These are phyloP conservation scores for Periplaneta americana DNA, from an alignment of 1,140 invertebrate species.

Conservation along the genomic window DNA sequence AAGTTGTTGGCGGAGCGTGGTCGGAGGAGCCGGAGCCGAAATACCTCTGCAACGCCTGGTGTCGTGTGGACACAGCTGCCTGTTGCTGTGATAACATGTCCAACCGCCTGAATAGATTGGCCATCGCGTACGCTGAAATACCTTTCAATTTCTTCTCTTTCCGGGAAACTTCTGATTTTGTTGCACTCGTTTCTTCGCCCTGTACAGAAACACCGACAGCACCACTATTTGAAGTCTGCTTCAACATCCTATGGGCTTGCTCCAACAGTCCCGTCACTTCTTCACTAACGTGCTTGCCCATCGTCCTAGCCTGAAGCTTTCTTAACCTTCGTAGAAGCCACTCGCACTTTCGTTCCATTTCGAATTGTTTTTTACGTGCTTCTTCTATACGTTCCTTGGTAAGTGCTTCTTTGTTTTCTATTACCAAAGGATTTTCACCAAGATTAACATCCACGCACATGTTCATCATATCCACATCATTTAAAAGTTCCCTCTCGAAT, in stretches of 20 bases:
- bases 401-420: slow-evolving; percentile 29
- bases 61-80: slow-evolving; percentile 23
- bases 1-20: slow-evolving; percentile 25
- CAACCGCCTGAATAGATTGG: slow-evolving; percentile 47
- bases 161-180: slow-evolving; percentile 34
- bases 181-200: slow-evolving; percentile 11
- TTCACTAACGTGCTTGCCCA: slow-evolving; percentile 68
- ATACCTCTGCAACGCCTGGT: slow-evolving; percentile 37
- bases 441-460: slow-evolving; percentile 48
- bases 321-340: slow-evolving; percentile 64
- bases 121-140: slow-evolving; percentile 46
- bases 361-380: slow-evolving; percentile 45
- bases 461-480: slow-evolving; percentile 50
- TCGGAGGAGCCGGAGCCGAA: slow-evolving; percentile 56
- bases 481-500: slow-evolving; percentile 50
- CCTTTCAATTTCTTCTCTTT: slow-evolving; percentile 39
- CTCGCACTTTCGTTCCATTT: slow-evolving; percentile 58
- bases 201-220: slow-evolving; percentile 25
- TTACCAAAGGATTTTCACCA: slow-evolving; percentile 28
- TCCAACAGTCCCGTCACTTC: slow-evolving; percentile 69
- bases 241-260: slow-evolving; percentile 52
- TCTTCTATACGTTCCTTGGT: slow-evolving; percentile 39
- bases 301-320: slow-evolving; percentile 63
- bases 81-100: slow-evolving; percentile 38
- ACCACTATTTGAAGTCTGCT: slow-evolving; percentile 33